Evolutionary conservation across 2,797 vertebrate genomes (phyloP).

Genomic region (Propithecus perrieri): DNA sequence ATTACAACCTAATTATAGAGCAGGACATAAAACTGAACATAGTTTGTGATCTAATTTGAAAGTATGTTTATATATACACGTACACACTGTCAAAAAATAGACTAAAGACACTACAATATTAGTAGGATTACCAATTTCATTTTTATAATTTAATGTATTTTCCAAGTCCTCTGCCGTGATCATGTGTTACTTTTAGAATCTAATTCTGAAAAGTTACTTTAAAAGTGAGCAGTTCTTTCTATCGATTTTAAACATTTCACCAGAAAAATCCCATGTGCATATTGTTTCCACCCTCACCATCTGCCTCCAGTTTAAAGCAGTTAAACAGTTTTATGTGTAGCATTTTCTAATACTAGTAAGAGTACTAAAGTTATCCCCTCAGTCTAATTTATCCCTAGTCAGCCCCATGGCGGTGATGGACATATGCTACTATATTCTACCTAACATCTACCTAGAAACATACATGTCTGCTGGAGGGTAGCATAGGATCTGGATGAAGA

Average conservation of each 20-base stretch:
- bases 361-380: background rate
- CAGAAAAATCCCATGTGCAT: slow-evolving; percentile 13
- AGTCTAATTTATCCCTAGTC: background rate
- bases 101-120: background rate
- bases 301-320: slow-evolving; percentile 63
- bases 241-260: slow-evolving; percentile 29
- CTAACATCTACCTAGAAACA: background rate
- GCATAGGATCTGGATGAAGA: background rate
- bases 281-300: slow-evolving; percentile 49
- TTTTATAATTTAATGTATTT: background rate
- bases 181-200: slow-evolving; percentile 13
- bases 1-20: slow-evolving; percentile 6
- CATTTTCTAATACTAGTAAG: background rate
- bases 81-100: background rate
- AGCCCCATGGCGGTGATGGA: background rate
- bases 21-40: slow-evolving; percentile 3
- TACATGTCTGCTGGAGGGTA: fast-evolving
- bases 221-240: slow-evolving; percentile 55
- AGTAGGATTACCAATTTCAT: slow-evolving; percentile 1
- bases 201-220: slow-evolving; percentile 47
- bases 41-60: background rate
- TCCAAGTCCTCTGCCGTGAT: background rate
- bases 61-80: background rate
- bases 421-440: background rate
- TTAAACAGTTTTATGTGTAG: slow-evolving; percentile 60